Percentiles rank a stretch among this genome's conserved stretches.
Conservation (phyloP, 2,888 invertebrate species). For the Nemoura dubitans region DNA sequence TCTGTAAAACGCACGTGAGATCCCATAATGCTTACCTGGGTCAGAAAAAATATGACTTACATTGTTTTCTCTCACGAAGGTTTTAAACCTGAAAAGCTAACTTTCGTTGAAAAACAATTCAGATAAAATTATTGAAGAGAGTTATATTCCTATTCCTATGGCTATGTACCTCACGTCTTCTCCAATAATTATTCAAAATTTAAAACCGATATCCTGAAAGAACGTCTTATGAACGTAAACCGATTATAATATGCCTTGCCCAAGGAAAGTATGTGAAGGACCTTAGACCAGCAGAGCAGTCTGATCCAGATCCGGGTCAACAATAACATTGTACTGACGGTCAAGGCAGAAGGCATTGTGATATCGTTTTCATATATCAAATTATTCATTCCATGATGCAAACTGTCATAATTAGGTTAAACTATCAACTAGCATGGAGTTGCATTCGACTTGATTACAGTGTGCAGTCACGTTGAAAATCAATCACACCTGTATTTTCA, state of each 20-base stretch:
- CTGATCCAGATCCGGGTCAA: constrained; percentile 24
- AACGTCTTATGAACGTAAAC: neutral
- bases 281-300: neutral
- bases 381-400: neutral
- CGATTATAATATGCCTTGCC: constrained; percentile 19
- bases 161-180: neutral
- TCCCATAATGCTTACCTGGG: neutral
- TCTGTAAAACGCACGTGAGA: neutral
- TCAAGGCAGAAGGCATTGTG: constrained; percentile 34
- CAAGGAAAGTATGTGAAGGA: constrained; percentile 33
- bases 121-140: neutral
- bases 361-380: neutral
- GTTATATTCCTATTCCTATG: neutral
- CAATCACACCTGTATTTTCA: constrained; percentile 12
- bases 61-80: neutral
- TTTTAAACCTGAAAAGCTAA: neutral
- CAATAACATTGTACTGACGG: constrained; percentile 13
- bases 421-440: neutral
- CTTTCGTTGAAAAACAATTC: neutral
- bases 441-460: neutral
- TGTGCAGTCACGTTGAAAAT: neutral
- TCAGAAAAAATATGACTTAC: neutral
- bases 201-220: neutral
- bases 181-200: neutral
- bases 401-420: constrained; percentile 12